Conservation (phyloP, 2,113 vertebrate genomes). For the Melanerpes formicivorus region DNA sequence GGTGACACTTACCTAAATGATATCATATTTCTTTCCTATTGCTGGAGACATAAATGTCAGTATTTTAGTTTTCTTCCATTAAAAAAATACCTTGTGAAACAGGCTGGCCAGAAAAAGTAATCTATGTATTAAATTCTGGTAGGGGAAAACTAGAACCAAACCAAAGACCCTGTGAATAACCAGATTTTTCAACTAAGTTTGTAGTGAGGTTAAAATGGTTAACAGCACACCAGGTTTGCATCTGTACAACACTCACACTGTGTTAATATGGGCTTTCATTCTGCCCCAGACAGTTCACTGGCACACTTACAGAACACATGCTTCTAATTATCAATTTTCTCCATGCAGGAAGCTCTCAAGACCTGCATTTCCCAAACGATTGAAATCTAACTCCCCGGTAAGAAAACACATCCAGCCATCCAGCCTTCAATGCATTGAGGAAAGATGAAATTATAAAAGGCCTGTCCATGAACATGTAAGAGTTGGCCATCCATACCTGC, state of each 20-base stretch:
- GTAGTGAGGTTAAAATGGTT: neutral
- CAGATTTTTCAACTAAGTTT: neutral
- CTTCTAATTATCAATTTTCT: conserved; percentile 16
- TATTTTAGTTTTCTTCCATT: neutral
- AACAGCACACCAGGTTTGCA: neutral
- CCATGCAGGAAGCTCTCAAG: neutral
- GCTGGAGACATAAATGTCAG: neutral
- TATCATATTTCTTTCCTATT: neutral
- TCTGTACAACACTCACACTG: neutral
- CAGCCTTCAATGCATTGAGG: neutral
- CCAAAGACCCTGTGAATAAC: neutral
- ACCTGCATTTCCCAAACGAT: neutral
- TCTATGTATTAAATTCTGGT: neutral
- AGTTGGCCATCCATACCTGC: neutral
- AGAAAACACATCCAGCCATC: neutral
- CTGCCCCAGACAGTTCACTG: conserved; percentile 11
- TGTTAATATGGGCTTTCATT: neutral
- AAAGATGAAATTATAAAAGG: neutral
- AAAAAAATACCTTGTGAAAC: neutral
- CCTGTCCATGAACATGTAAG: neutral
- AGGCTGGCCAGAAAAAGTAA: neutral
- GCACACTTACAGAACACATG: conserved; percentile 33
- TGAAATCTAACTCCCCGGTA: neutral
- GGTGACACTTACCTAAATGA: neutral
- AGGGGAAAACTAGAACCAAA: neutral